These are phyloP conservation scores for Dynastes hyllus DNA, from an alignment of 2,888 invertebrate species.

Conservation along the genomic window DNA sequence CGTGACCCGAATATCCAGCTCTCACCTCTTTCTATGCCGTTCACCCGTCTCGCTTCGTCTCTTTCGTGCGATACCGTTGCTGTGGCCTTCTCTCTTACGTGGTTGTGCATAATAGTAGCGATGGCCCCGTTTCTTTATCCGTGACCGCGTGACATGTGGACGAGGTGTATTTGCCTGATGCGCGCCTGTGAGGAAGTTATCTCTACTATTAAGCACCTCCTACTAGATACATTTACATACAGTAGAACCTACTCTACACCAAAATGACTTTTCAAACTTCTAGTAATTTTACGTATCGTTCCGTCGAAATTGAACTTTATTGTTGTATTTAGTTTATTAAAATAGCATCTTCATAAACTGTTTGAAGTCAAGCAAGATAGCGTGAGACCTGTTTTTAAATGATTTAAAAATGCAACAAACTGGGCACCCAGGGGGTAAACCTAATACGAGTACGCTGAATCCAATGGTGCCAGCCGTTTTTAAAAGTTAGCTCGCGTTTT, in stretches of 20 bases:
- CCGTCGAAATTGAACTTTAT: too few relatives aligned
- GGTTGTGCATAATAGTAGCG: constrained; percentile 6
- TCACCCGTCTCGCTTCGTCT: constrained; percentile 4
- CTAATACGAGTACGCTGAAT: too few relatives aligned
- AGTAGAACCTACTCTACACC: background rate
- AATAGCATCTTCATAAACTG: too few relatives aligned
- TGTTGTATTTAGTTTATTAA: too few relatives aligned
- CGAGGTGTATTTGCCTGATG: background rate
- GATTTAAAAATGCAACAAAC: too few relatives aligned
- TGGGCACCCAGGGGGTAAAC: too few relatives aligned
- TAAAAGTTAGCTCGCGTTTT: too few relatives aligned
- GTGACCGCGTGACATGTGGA: background rate
- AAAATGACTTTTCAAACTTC: too few relatives aligned
- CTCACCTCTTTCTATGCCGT: constrained; percentile 35
- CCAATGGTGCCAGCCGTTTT: too few relatives aligned
- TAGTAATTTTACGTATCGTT: too few relatives aligned
- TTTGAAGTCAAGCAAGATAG: too few relatives aligned
- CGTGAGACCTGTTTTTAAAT: too few relatives aligned
- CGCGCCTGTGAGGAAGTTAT: background rate
- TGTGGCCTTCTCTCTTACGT: background rate
- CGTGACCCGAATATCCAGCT: constrained; percentile 46
- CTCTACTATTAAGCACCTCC: background rate
- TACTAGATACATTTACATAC: background rate
- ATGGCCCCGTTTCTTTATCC: constrained; percentile 24
- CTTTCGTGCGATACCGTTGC: background rate